Conservation (phyloP, 2,113 vertebrate species). For the Rhinolophus sinicus region DNA sequence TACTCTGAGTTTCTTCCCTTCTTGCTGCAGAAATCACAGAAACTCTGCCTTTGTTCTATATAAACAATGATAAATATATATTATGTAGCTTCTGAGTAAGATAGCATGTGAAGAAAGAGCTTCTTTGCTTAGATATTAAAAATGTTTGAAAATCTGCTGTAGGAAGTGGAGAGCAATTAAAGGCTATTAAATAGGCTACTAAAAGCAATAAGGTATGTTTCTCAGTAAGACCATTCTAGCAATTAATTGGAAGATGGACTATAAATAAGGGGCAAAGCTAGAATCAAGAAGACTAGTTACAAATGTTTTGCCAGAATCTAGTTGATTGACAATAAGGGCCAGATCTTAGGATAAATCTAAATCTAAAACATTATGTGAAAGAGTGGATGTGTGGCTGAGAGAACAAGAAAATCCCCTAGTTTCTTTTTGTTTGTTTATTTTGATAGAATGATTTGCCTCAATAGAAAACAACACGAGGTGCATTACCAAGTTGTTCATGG, state of each 20-base stretch:
- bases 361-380: neutral
- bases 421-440: too few relatives aligned
- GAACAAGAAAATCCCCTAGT: neutral
- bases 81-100: neutral
- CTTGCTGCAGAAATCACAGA: neutral
- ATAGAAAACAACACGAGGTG: neutral
- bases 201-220: neutral
- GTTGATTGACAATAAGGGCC: neutral
- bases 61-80: neutral
- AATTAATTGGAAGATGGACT: neutral
- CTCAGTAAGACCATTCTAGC: neutral
- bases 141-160: neutral
- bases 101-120: conserved; percentile 15
- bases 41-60: neutral
- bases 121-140: neutral
- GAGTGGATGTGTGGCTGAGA: neutral
- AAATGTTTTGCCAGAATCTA: neutral
- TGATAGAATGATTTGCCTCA: neutral
- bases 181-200: neutral
- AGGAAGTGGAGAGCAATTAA: neutral
- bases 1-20: neutral
- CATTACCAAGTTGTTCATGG: neutral
- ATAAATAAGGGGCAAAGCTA: neutral
- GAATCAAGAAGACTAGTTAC: neutral
- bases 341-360: neutral